Evolutionary conservation across 2,797 vertebrate genomes (phyloP).

Genomic region (Danio kyathit): DNA sequence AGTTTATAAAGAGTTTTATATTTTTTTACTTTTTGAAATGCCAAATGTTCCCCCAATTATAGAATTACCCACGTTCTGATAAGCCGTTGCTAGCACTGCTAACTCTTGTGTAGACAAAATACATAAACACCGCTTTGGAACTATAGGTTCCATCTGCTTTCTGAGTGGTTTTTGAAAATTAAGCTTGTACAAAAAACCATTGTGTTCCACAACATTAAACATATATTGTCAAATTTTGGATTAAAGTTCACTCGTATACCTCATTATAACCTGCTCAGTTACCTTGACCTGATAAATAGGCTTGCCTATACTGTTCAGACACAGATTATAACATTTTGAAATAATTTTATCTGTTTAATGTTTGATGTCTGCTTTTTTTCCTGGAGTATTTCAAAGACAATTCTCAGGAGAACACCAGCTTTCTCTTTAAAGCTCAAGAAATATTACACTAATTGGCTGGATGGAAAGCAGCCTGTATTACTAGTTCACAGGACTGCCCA

Average conservation of each 20-base stretch:
- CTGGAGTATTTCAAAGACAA: conserved; percentile 79
- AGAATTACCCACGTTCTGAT: no score
- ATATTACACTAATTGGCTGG: conserved; percentile 79
- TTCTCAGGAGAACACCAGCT: conserved; percentile 75
- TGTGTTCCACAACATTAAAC: no score
- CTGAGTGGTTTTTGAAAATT: no score
- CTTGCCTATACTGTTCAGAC: conserved; percentile 69
- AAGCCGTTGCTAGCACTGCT: no score
- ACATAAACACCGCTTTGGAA: no score
- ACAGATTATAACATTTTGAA: conserved; percentile 67
- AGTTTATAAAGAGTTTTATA: no score
- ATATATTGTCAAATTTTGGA: no score
- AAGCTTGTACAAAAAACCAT: no score
- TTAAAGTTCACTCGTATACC: background rate
- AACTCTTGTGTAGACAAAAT: no score
- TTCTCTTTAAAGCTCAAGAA: conserved; percentile 79
- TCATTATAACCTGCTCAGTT: conserved; percentile 39
- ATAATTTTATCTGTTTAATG: conserved; percentile 78
- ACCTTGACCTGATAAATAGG: conserved; percentile 77
- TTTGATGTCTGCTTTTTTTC: conserved; percentile 73
- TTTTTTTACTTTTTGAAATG: no score
- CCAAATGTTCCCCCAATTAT: no score
- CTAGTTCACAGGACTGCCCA: conserved; percentile 64
- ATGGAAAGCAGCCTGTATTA: conserved; percentile 75
- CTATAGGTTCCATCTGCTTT: no score